Conservation (phyloP, 2,888 invertebrate species). For the Onthophagus sagittarius region DNA sequence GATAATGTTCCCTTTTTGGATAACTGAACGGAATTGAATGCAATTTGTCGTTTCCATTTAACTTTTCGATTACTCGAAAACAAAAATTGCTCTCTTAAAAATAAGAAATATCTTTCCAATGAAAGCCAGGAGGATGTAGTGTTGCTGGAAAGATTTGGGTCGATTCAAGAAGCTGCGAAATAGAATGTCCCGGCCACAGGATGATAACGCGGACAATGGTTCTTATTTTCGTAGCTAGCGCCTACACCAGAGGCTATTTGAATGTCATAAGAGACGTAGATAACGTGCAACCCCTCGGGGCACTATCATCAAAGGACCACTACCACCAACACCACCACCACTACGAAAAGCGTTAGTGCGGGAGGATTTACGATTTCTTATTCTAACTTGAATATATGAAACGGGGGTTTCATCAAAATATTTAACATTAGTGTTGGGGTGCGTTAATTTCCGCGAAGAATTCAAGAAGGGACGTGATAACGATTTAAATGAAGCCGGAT, state of each 20-base stretch:
- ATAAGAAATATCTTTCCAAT: not conserved
- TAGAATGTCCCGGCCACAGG: not conserved
- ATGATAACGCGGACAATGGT: not conserved
- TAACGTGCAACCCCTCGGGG: not conserved
- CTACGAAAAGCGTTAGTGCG: no score
- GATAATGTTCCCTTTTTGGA: not conserved
- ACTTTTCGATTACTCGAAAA: not conserved
- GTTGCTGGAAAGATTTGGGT: not conserved
- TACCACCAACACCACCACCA: no score
- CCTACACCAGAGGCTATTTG: not conserved
- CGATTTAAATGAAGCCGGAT: no score
- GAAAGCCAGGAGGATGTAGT: not conserved
- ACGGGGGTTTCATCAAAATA: no score
- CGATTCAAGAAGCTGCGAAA: not conserved
- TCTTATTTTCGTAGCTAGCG: not conserved
- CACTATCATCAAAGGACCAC: not conserved
- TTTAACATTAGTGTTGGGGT: no score
- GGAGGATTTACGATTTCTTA: no score
- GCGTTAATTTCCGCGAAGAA: no score
- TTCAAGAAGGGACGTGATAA: no score
- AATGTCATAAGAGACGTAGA: not conserved
- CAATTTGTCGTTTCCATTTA: not conserved
- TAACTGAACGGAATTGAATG: not conserved
- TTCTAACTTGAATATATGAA: no score
- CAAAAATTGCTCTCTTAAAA: not conserved